These are phyloP conservation scores for Tetranychus piercei DNA, from an alignment of 2,888 invertebrate species.

Conservation along the genomic window DNA sequence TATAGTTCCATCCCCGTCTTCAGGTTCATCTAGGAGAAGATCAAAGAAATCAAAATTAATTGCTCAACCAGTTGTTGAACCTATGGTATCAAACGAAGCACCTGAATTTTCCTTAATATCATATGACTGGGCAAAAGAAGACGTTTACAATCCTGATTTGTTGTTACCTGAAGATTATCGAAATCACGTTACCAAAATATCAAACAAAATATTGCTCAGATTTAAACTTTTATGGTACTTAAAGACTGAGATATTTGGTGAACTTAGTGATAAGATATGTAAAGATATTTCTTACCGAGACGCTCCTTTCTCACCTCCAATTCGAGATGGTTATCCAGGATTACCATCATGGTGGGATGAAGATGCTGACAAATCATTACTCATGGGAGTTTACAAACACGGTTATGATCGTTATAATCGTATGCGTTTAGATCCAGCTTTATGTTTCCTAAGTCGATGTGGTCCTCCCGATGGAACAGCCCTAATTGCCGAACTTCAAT, in stretches of 20 bases:
- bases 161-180: slow-evolving; percentile 75
- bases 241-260: slow-evolving; percentile 91
- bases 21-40: slow-evolving; percentile 64
- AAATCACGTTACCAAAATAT: slow-evolving; percentile 72
- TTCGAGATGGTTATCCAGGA: slow-evolving; percentile 74
- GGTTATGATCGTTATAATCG: slow-evolving; percentile 95
- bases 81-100: slow-evolving; percentile 9
- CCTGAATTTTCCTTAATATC: slow-evolving; percentile 14
- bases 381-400: slow-evolving; percentile 95
- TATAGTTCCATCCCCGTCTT: not conserved
- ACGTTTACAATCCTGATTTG: slow-evolving; percentile 79
- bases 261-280: slow-evolving; percentile 64
- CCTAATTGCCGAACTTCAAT: slow-evolving; percentile 30
- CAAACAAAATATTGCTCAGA: slow-evolving; percentile 86
- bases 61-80: not conserved
- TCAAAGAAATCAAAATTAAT: slow-evolving; percentile 38
- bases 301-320: slow-evolving; percentile 66
- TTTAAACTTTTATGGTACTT: slow-evolving; percentile 94
- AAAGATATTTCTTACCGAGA: slow-evolving; percentile 66
- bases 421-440: slow-evolving; percentile 84
- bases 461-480: slow-evolving; percentile 40
- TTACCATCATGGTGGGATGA: slow-evolving; percentile 82
- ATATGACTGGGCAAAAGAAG: slow-evolving; percentile 73
- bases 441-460: slow-evolving; percentile 74
- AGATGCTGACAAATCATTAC: slow-evolving; percentile 85